These are phyloP conservation scores for Picus viridis DNA, from an alignment of 2,797 vertebrate species.

Conservation along the genomic window DNA sequence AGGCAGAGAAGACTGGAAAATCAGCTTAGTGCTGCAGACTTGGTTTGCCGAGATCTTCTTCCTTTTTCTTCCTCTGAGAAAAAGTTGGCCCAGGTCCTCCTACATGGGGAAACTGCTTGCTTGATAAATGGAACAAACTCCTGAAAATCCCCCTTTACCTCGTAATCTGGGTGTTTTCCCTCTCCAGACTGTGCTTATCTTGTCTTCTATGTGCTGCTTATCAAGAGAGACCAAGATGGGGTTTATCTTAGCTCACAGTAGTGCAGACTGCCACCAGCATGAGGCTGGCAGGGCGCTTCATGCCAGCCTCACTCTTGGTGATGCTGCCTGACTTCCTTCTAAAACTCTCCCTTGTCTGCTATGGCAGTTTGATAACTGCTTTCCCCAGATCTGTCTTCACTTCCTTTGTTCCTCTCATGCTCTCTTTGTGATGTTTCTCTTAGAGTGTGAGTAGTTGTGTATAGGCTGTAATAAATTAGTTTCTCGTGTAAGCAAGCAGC, in stretches of 20 bases:
- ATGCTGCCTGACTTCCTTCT: not conserved
- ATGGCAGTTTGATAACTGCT: not conserved
- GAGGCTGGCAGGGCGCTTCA: not conserved
- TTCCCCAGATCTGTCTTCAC: not conserved
- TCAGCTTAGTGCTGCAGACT: not conserved
- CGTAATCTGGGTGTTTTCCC: slow-evolving; percentile 1
- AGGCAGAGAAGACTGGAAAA: not conserved
- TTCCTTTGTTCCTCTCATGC: not conserved
- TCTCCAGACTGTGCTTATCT: not conserved
- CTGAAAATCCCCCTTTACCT: not conserved
- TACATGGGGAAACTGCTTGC: not conserved
- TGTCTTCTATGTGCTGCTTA: not conserved
- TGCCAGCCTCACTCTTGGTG: accelerated
- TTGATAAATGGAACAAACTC: slow-evolving; percentile 6
- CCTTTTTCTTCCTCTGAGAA: not conserved
- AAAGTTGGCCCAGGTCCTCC: not conserved
- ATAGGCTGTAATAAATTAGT: not conserved
- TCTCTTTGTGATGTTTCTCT: not conserved
- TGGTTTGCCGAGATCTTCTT: not conserved
- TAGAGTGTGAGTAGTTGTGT: accelerated
- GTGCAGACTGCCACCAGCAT: not conserved
- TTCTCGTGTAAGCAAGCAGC: not conserved
- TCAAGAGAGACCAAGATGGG: not conserved
- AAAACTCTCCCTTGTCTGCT: not conserved
- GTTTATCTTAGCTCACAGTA: not conserved